Base-by-base conservation (phyloP, 2,797 vertebrate genomes). In the Microctenopoma stevenorrisi region DNA sequence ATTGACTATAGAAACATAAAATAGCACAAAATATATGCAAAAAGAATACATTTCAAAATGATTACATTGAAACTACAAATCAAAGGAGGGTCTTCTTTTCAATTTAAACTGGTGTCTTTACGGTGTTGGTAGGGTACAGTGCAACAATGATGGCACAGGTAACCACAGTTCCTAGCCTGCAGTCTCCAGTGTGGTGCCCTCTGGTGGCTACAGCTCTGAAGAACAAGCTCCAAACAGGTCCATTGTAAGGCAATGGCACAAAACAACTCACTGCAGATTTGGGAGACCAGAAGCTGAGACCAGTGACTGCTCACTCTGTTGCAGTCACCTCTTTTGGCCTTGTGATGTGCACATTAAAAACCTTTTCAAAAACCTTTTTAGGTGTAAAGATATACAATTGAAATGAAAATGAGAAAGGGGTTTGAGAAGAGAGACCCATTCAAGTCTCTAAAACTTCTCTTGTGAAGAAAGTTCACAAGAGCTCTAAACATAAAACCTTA, bases 1-100 rank as follows among this genome's bases (percentile, higher is more conserved):
- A 86, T 89, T 82, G 88, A 93, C 94, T 92, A 92, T 88, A 92
- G 80, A 88, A 93, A 93, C 90, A 89, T 91, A 91, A 92, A 89
- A 86, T 88, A 88, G 87, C 90, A 90, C 91, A 91, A 92, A 93
- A 89, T 93, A 92, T 88, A 91, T 90, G 87, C 84, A 88, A 91
- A 87, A 90, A 76, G 44, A 88, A 87, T 72, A 85, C 82, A 84
- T 78, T 86, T 60, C 82, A 73, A 88, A 91, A 89, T 79, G 64
- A 87, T 89, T 89, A 91, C 88, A 90, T 35, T 78, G 70, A 89
- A 91, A 87, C 76, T 85, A 79, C 78, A 82, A 88, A 83, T 86
- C 79, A 35, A 50, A 77, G 68, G 75, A 86, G 85, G 71, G 82
- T 88, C 67, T 79, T 84, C 48, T 75, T 68, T 64, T 85, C 58